Evolutionary conservation across 2,113 vertebrate genomes (phyloP), one percentile per base, ranked within the genome.

Genomic region (Romanogobio albipinnatus): DNA sequence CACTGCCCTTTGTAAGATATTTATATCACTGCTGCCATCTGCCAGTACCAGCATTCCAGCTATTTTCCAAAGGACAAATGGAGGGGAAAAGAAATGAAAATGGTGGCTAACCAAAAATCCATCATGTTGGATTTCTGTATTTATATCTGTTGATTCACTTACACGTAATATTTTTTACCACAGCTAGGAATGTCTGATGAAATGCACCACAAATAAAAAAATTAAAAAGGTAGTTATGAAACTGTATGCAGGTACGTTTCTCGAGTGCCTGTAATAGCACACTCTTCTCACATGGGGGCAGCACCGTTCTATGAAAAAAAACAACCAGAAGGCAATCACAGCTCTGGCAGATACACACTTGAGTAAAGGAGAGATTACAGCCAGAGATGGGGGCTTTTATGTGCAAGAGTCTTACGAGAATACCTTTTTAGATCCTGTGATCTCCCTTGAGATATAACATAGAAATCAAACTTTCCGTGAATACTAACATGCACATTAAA

Each of bases 221-320:
- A 0, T 24, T 15, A 45, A 1, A 78, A 58, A 61, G 36, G 56
- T 11, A 33, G 66, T 53, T 76, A 59, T 47, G 53, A 78, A 83
- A 24, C 29, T n/a, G 15, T 78, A 4, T 4, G 39, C n/a, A 74
- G 71, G n/a, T 47, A 73, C 7, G 1, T 24, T 56, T 78, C 36
- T 61, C 61, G 22, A 26, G n/a, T 64, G n/a, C 74, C 74, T 92
- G 94, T 90, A 93, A 93, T 94, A 85, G 76, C 51, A 61, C 9
- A 56, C 24, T 79, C 62, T 87, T 49, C 74, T 93, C 94, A 92
- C 91, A n/a, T 90, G 93, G 91, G 84, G 94, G 93, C 93, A 92
- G 88, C 92, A 90, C 88, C 89, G 86, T 87, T 84, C 90, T 89
- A 87, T 88, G 89, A 85, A 1, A 86, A 90, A 91, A 87, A 76